These are phyloP conservation scores for Dromas ardeola DNA, from an alignment of 2,113 vertebrate genomes.

Conservation along the genomic window DNA sequence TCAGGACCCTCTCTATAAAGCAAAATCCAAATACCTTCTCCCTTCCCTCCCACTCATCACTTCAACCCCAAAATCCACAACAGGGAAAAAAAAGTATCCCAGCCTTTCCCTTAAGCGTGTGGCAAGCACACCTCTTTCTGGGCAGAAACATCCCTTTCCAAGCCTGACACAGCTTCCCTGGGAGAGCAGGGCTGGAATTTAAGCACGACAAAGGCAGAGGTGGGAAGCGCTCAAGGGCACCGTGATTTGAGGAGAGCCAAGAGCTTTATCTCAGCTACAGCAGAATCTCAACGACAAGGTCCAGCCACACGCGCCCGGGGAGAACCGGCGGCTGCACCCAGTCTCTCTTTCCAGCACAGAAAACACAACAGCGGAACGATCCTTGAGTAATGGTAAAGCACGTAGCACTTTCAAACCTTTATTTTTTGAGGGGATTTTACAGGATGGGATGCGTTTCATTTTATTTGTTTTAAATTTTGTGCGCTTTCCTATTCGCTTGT, in stretches of 20 bases:
- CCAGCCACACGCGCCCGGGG: neutral
- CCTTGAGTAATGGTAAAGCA: constrained; percentile 62
- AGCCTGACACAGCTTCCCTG: neutral
- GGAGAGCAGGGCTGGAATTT: constrained; percentile 24
- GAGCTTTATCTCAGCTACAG: neutral
- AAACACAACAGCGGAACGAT: constrained; percentile 59
- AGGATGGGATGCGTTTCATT: neutral
- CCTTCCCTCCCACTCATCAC: neutral
- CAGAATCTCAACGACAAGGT: neutral
- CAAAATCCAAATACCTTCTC: constrained; percentile 34
- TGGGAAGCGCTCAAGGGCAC: neutral
- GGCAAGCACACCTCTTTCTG: neutral
- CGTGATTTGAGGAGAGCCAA: neutral
- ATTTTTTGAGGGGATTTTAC: constrained; percentile 46
- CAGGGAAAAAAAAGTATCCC: neutral
- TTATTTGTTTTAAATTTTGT: neutral
- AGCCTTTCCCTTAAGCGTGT: neutral
- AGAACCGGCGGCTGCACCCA: neutral
- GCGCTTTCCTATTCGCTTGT: neutral
- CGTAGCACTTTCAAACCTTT: constrained; percentile 71
- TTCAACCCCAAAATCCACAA: neutral
- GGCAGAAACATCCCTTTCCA: neutral
- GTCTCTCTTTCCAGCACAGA: constrained; percentile 41
- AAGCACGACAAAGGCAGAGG: neutral
- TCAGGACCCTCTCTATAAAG: neutral